These are phyloP conservation scores for Poecilia wingei DNA, from an alignment of 2,797 vertebrate genomes.

Conservation along the genomic window DNA sequence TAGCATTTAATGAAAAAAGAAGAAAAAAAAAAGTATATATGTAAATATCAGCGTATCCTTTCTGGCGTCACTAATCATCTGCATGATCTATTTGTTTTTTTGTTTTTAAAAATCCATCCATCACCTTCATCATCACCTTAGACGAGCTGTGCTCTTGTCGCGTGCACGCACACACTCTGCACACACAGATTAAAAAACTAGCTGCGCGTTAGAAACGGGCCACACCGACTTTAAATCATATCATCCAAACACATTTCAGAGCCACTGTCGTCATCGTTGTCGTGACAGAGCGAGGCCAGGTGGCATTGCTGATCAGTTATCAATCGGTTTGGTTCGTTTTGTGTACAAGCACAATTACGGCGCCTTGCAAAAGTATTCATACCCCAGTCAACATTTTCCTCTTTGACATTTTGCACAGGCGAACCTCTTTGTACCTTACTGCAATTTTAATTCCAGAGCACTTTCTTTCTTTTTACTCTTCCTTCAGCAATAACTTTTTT, in stretches of 20 bases:
- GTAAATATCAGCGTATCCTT: conserved; percentile 85
- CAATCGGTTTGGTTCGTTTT: conserved; percentile 36
- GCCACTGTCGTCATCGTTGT: background rate
- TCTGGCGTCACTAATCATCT: conserved; percentile 77
- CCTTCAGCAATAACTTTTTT: background rate
- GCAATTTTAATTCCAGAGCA: background rate
- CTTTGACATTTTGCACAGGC: background rate
- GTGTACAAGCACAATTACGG: background rate
- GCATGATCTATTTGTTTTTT: conserved; percentile 75
- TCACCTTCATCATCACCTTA: conserved; percentile 63
- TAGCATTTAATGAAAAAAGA: conserved; percentile 76
- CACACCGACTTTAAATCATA: conserved; percentile 46
- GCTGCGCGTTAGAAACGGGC: conserved; percentile 49
- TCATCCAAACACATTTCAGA: conserved; percentile 37
- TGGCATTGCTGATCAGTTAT: conserved; percentile 68
- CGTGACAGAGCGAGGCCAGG: conserved; percentile 51
- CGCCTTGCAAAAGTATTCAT: conserved; percentile 3
- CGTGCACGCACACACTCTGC: conserved; percentile 21
- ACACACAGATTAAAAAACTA: conserved; percentile 28
- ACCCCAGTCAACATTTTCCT: background rate
- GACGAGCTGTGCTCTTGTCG: conserved; percentile 76
- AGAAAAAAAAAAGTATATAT: conserved; percentile 81
- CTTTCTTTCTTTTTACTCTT: background rate
- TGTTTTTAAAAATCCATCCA: conserved; percentile 64
- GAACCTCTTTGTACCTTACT: background rate